Conservation (phyloP, 2,888 invertebrate species). For the Folsomia candida region DNA sequence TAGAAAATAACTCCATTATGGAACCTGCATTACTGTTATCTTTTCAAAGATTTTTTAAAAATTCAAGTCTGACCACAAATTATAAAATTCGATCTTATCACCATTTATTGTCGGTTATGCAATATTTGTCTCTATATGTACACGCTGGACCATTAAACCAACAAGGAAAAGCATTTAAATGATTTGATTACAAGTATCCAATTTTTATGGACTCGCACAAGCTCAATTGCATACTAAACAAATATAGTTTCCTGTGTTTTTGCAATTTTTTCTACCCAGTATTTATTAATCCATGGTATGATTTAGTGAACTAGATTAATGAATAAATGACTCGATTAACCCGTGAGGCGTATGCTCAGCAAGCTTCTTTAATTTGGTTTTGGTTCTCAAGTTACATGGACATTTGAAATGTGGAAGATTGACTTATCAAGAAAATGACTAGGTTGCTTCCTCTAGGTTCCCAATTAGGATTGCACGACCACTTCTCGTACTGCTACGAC, state of each 20-base stretch:
- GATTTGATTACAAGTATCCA: background rate
- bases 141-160: no score
- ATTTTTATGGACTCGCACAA: background rate
- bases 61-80: background rate
- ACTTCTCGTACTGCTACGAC: slow-evolving; percentile 15
- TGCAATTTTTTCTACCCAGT: background rate
- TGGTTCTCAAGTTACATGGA: slow-evolving; percentile 6
- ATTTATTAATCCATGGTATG: background rate
- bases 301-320: no score
- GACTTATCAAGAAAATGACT: slow-evolving; percentile 43
- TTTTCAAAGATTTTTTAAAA: background rate
- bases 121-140: no score
- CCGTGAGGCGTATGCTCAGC: background rate
- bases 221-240: background rate
- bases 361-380: slow-evolving; percentile 25
- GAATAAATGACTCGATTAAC: slow-evolving; percentile 3
- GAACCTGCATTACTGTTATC: background rate
- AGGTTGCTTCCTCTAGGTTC: slow-evolving; percentile 22
- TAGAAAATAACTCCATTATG: background rate
- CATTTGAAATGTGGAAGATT: slow-evolving; percentile 30
- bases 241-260: background rate
- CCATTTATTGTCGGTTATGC: background rate
- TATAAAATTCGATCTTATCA: background rate
- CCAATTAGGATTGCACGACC: slow-evolving; percentile 15
- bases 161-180: no score